phyloP scores from a whole-genome alignment of 1,140 invertebrate genomes.

The Bicyclus anynana region DNA sequence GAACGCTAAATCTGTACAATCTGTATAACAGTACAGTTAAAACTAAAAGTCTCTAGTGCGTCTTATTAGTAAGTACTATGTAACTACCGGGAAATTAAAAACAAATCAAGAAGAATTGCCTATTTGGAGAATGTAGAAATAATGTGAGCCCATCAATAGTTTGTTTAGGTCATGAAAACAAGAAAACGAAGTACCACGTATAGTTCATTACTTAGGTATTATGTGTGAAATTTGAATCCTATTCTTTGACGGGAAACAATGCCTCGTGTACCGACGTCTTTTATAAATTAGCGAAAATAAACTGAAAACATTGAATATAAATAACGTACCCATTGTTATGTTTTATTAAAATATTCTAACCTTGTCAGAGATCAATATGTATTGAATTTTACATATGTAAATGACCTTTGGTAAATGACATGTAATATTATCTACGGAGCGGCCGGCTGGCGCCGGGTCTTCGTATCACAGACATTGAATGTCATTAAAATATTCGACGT shows the following conservation, averaged over 20 bases:
- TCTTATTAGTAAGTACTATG: too few relatives aligned
- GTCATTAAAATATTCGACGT: background rate
- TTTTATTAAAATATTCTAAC: slow-evolving; percentile 4
- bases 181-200: background rate
- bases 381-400: slow-evolving; percentile 25
- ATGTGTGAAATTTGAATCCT: background rate
- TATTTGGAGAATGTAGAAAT: background rate
- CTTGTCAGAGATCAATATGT: slow-evolving; percentile 17
- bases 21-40: too few relatives aligned
- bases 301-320: background rate
- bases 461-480: background rate
- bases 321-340: too few relatives aligned
- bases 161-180: background rate
- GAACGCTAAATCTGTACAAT: too few relatives aligned
- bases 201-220: background rate
- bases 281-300: background rate
- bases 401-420: slow-evolving; percentile 11
- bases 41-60: too few relatives aligned
- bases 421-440: background rate
- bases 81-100: too few relatives aligned
- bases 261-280: background rate
- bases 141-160: background rate
- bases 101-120: too few relatives aligned
- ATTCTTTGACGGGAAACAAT: background rate
- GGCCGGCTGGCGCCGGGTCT: background rate